Conservation (phyloP, 2,797 vertebrate genomes). For the Enteromius fasciolatus region DNA sequence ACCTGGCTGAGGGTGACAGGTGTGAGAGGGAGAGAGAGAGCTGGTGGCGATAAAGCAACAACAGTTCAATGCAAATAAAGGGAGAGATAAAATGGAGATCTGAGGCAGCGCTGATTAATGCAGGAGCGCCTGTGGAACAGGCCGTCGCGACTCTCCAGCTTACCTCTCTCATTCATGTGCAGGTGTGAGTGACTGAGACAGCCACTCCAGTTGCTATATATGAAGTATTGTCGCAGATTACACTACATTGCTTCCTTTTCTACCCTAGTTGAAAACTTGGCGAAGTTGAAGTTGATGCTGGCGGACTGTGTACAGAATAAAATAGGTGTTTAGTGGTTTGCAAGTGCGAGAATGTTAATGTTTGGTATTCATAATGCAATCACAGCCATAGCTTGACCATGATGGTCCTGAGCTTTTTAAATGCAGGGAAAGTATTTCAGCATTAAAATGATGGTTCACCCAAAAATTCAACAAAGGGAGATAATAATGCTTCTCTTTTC, state of each 20-base stretch:
- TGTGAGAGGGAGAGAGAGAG: conserved; percentile 84
- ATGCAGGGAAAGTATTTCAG: not conserved
- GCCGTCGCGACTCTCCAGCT: conserved; percentile 84
- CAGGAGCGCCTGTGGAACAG: conserved; percentile 84
- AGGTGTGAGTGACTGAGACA: conserved; percentile 49
- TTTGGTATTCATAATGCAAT: not conserved
- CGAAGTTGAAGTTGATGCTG: conserved; percentile 41
- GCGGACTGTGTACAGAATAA: conserved; percentile 22
- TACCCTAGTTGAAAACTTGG: conserved; percentile 35
- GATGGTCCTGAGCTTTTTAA: conserved; percentile 7
- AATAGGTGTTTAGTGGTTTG: conserved; percentile 36
- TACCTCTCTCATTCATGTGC: conserved; percentile 67
- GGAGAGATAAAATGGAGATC: conserved; percentile 82
- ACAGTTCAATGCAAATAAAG: conserved; percentile 89
- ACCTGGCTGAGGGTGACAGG: conserved; percentile 88
- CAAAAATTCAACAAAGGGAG: not conserved
- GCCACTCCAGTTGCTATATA: conserved; percentile 43
- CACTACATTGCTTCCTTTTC: conserved; percentile 33
- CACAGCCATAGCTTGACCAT: not conserved
- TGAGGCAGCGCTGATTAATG: conserved; percentile 86
- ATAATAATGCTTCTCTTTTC: not conserved
- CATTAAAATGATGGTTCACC: not conserved
- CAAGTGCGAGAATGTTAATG: conserved; percentile 8
- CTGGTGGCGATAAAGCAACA: conserved; percentile 89
- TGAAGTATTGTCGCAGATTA: conserved; percentile 49